These are phyloP conservation scores for Carlito syrichta DNA, from an alignment of 2,113 vertebrate genomes.

Conservation along the genomic window DNA sequence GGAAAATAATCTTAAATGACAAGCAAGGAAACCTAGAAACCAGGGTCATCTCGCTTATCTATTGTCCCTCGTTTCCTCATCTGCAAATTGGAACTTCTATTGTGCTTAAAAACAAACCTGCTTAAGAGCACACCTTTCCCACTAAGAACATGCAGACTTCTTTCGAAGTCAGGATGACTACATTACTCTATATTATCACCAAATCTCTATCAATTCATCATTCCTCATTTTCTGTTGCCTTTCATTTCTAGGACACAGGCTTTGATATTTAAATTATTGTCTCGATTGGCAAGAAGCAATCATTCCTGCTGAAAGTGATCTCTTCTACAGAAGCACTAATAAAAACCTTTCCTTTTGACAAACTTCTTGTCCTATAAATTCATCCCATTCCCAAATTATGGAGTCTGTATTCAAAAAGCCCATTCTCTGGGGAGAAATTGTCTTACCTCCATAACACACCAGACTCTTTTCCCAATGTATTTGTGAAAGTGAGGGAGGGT, in stretches of 20 bases:
- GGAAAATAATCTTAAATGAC: not conserved
- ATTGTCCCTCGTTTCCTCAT: not conserved
- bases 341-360: conserved; percentile 67
- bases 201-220: conserved; percentile 65
- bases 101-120: not conserved
- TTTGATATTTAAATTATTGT: conserved; percentile 79
- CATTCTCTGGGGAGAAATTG: not conserved
- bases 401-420: not conserved
- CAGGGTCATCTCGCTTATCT: not conserved
- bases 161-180: not conserved
- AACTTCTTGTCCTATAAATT: conserved; percentile 64
- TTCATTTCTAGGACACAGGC: conserved; percentile 77
- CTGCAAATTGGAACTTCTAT: not conserved
- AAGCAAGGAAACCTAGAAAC: too few relatives aligned
- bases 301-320: conserved; percentile 61
- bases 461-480: conserved; percentile 68
- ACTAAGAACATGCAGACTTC: not conserved
- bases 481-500: conserved; percentile 49
- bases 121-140: not conserved
- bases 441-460: conserved; percentile 40
- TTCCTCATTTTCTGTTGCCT: conserved; percentile 68
- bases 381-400: conserved; percentile 64
- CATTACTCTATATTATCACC: not conserved
- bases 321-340: conserved; percentile 58
- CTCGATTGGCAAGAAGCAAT: conserved; percentile 71